Conservation (phyloP, 2,113 vertebrate species). For the Platysteira castanea region DNA sequence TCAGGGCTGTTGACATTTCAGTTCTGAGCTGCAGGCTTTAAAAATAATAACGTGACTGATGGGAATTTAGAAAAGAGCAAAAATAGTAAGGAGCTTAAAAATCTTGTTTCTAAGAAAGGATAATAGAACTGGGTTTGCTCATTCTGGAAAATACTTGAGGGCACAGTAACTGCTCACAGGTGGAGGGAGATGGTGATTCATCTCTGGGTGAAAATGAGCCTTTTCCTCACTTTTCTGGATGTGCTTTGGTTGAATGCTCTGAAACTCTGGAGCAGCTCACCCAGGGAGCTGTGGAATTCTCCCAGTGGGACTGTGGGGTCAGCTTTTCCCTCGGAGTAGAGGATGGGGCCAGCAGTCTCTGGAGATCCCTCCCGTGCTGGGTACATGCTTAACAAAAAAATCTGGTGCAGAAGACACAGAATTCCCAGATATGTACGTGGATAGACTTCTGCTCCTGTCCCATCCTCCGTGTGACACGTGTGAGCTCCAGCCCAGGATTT, state of each 20-base stretch:
- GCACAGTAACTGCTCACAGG: neutral
- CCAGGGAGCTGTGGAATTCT: neutral
- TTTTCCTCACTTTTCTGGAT: neutral
- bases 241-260: neutral
- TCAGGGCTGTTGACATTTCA: neutral
- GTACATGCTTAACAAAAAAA: rapidly evolving
- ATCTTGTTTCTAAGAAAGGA: neutral
- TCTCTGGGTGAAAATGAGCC: neutral
- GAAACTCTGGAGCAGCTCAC: neutral
- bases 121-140: neutral
- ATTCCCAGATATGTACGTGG: rapidly evolving
- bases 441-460: neutral
- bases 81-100: neutral
- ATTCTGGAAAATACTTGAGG: neutral
- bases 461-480: neutral
- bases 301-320: too few relatives aligned
- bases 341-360: neutral
- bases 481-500: neutral
- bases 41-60: rapidly evolving
- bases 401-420: rapidly evolving
- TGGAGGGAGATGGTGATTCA: neutral
- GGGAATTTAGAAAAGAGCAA: neutral
- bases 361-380: neutral
- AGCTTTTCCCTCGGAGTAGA: rapidly evolving
- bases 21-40: neutral